Percentiles rank a stretch among this genome's conserved stretches.
Conservation (phyloP, 2,797 vertebrate genomes). For the Uromys caudimaculatus region DNA sequence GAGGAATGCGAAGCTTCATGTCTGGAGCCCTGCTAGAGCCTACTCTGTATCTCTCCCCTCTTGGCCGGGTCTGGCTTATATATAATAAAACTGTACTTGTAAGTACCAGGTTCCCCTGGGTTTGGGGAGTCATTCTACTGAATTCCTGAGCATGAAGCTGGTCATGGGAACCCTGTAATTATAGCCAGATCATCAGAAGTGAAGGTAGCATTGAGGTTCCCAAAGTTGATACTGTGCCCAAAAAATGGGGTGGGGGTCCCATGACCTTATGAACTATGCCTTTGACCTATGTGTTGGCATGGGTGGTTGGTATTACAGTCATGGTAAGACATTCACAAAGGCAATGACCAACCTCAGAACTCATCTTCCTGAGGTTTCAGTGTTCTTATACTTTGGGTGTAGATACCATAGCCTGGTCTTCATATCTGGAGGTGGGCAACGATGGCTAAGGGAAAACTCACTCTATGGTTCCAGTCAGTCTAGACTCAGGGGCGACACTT, state of each 20-base stretch:
- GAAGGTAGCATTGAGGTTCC: not conserved
- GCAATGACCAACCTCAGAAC: not conserved
- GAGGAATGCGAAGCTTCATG: not conserved
- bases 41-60: not conserved
- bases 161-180: not conserved
- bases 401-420: not conserved
- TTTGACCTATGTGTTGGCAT: not conserved
- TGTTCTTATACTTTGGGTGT: not conserved
- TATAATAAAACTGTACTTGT: not conserved
- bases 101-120: not conserved
- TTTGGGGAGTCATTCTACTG: not conserved
- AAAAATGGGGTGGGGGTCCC: not conserved
- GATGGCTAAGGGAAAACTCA: not conserved
- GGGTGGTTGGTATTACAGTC: no score
- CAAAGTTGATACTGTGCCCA: not conserved
- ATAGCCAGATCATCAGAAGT: constrained; percentile 18
- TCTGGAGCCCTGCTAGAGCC: not conserved
- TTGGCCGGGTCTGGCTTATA: not conserved
- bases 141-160: not conserved
- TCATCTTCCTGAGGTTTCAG: not conserved
- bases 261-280: not conserved
- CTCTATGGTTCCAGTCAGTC: not conserved
- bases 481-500: not conserved
- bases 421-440: not conserved
- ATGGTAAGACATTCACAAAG: not conserved